Base-by-base conservation (phyloP, 2,113 vertebrate species). In the Prinia subflava region DNA sequence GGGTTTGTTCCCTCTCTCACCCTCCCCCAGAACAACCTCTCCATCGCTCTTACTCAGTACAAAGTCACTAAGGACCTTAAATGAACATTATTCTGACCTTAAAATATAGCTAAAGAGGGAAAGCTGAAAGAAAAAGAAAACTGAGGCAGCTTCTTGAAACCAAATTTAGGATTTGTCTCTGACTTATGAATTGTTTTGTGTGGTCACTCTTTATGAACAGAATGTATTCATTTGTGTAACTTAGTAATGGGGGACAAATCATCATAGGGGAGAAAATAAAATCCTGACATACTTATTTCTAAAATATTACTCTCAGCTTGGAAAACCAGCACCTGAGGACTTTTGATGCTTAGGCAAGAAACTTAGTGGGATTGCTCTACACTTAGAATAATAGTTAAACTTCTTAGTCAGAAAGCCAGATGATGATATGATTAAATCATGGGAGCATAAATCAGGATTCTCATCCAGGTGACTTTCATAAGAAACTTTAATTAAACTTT, bases 401-500 rank as follows among this genome's bases (percentile, higher is more conserved):
- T 93, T 68, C 42, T 83, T 27, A 76, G 41, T 28, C 47, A 96
- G 92, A 90, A 91, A 96, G 83, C 91, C 87, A 94, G 62, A 87
- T 80, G 62, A 86, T 88, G 15, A 84, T 76, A 83, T 77, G 87
- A 91, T 97, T 96, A 96, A 97, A 92, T 89, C 87, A 97, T 91
- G 44, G 82, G 78, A 86, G 64, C 85, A 95, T 96, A 96, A 95
- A 94, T 96, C 90, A 95, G 57, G 82, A 60, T 62, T 69, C 79
- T 84, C 46, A 89, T 70, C 73, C 92, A 87, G 94, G 83, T 95
- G 92, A 96, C 65, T 96, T 92, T 87, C 76, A 87, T 87, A n/a
- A 89, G 47, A 97, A 93, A 96, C 64, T 95, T 94, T 86, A 95
- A 93, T 96, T 95, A 95, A 95, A 95, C 39, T 94, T 95, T 97